Evolutionary conservation across 2,797 vertebrate genomes (phyloP).

Genomic region (Ispidina lecontei): DNA sequence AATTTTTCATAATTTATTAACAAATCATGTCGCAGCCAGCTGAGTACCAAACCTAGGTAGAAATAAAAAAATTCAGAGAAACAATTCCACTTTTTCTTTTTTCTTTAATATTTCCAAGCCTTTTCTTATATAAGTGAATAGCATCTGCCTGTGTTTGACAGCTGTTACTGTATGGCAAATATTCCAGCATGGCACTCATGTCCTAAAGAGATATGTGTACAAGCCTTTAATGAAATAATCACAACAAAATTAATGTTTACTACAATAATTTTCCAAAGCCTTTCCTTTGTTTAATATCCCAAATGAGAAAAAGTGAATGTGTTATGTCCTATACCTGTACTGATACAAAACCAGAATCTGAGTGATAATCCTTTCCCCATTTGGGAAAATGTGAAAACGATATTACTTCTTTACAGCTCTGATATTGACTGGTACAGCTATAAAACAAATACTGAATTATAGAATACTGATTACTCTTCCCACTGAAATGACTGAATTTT

Average conservation of each 20-base stretch:
- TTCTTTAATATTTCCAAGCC: background rate
- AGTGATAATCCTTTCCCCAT: background rate
- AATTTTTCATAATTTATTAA: background rate
- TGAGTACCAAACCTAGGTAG: background rate
- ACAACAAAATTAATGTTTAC: background rate
- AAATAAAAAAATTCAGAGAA: background rate
- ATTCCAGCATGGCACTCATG: background rate
- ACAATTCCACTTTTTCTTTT: background rate
- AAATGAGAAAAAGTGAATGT: background rate
- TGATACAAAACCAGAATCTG: background rate
- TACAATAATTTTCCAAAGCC: background rate
- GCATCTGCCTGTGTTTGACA: background rate
- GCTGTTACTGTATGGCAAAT: background rate
- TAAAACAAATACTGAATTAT: background rate
- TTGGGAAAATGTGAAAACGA: background rate
- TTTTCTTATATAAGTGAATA: background rate
- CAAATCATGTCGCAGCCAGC: background rate
- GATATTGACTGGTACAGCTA: background rate
- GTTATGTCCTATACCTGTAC: background rate
- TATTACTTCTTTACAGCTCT: background rate
- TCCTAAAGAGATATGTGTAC: background rate
- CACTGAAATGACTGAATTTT: background rate
- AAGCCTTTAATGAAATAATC: background rate
- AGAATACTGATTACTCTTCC: background rate
- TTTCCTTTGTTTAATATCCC: background rate